phyloP scores from a whole-genome alignment of 1,140 invertebrate genomes.

The Pissodes strobi region DNA sequence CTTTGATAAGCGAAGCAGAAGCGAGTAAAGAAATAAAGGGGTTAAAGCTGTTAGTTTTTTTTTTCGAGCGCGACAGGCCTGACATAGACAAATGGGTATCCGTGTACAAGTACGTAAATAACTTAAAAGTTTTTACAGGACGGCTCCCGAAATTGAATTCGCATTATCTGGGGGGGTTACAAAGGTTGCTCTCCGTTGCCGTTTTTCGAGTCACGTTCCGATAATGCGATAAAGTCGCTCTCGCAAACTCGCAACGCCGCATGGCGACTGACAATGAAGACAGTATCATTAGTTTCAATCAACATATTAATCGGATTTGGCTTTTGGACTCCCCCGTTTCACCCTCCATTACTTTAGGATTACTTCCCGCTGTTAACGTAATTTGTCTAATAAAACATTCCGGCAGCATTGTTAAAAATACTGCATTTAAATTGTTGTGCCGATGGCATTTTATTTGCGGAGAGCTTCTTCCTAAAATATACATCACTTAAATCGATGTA shows the following conservation, averaged over 20 bases:
- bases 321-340: conserved; percentile 32
- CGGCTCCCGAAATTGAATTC: conserved; percentile 38
- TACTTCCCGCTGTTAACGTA: no score
- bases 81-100: conserved; percentile 15
- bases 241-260: conserved; percentile 36
- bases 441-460: no score
- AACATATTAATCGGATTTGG: conserved; percentile 54
- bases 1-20: background rate
- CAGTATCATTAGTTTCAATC: conserved; percentile 55
- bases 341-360: conserved; percentile 45
- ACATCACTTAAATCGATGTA: no score
- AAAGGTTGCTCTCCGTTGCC: conserved; percentile 15
- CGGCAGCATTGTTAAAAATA: no score
- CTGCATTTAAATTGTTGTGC: no score
- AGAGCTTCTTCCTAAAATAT: no score
- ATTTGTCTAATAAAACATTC: no score
- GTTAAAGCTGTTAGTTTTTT: conserved; percentile 8
- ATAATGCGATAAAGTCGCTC: conserved; percentile 36
- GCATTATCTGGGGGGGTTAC: conserved; percentile 28
- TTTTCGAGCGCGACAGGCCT: background rate
- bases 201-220: conserved; percentile 38
- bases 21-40: conserved; percentile 15
- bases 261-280: conserved; percentile 50
- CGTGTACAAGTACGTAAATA: conserved; percentile 36
- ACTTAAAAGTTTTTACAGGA: conserved; percentile 38